These are phyloP conservation scores for Erinaceus europaeus DNA, from an alignment of 2,113 vertebrate species.

Conservation along the genomic window DNA sequence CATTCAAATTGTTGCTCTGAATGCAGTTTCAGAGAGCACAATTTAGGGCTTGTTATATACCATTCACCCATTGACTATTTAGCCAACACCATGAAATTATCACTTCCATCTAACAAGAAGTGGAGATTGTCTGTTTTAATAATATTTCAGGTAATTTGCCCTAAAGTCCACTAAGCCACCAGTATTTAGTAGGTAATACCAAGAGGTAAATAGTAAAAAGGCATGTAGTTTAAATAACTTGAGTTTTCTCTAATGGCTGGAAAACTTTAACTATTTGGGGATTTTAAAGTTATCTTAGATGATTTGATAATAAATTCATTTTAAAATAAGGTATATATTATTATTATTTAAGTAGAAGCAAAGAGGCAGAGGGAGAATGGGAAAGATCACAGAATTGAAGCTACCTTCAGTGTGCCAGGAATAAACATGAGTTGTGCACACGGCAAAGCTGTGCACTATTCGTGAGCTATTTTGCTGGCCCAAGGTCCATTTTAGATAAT, in stretches of 20 bases:
- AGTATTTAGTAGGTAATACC: not conserved
- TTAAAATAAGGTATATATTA: too few relatives aligned
- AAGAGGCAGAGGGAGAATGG: too few relatives aligned
- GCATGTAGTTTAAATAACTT: not conserved
- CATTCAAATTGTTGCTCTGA: not conserved
- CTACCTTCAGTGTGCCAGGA: too few relatives aligned
- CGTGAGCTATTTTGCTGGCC: too few relatives aligned
- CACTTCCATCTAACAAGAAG: not conserved
- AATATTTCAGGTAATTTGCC: not conserved
- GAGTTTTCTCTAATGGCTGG: not conserved
- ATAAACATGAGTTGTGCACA: too few relatives aligned
- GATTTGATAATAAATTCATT: too few relatives aligned
- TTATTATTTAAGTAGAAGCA: too few relatives aligned
- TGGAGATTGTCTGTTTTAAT: conserved; percentile 25
- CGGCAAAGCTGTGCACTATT: too few relatives aligned
- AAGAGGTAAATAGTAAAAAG: not conserved
- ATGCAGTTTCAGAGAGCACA: not conserved
- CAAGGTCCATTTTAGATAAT: not conserved
- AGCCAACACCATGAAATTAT: not conserved
- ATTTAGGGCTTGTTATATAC: not conserved
- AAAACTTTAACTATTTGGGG: not conserved
- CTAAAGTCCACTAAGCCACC: conserved; percentile 12
- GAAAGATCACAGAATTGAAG: too few relatives aligned
- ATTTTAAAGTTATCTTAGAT: too few relatives aligned
- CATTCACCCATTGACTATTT: not conserved